These are phyloP conservation scores for Cephus runcator DNA, from an alignment of 2,888 invertebrate genomes.

Conservation along the genomic window DNA sequence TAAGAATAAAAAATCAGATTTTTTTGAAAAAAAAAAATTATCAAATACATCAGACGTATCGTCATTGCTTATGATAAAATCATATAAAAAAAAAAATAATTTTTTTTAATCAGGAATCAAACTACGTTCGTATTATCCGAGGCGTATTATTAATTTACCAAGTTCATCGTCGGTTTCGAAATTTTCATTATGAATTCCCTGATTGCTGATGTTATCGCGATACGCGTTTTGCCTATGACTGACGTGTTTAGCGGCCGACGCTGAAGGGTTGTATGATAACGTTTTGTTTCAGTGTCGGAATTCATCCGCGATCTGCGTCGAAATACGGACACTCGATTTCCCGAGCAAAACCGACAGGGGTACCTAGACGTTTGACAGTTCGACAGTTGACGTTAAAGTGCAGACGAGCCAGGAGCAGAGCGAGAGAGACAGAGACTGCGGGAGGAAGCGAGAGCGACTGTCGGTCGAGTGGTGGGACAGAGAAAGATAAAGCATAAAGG, in stretches of 20 bases:
- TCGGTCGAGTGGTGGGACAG: conserved; percentile 3
- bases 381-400: neutral
- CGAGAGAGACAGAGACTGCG: conserved; percentile 17
- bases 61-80: too few relatives aligned
- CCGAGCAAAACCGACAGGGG: neutral
- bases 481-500: conserved; percentile 18
- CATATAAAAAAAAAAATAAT: too few relatives aligned
- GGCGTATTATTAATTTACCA: neutral
- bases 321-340: neutral
- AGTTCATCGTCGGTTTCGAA: neutral
- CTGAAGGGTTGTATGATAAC: neutral
- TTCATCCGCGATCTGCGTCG: neutral
- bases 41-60: too few relatives aligned
- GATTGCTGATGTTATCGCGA: neutral
- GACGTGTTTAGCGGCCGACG: neutral
- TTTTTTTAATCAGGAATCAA: too few relatives aligned
- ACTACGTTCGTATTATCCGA: too few relatives aligned
- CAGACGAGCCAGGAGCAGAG: conserved; percentile 10
- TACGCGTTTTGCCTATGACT: neutral
- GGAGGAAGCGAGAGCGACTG: neutral
- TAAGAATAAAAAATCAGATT: too few relatives aligned
- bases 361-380: neutral
- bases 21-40: too few relatives aligned
- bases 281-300: neutral
- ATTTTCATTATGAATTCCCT: neutral